phyloP scores from a whole-genome alignment of 2,888 invertebrate species.

The Erebia aethiops region DNA sequence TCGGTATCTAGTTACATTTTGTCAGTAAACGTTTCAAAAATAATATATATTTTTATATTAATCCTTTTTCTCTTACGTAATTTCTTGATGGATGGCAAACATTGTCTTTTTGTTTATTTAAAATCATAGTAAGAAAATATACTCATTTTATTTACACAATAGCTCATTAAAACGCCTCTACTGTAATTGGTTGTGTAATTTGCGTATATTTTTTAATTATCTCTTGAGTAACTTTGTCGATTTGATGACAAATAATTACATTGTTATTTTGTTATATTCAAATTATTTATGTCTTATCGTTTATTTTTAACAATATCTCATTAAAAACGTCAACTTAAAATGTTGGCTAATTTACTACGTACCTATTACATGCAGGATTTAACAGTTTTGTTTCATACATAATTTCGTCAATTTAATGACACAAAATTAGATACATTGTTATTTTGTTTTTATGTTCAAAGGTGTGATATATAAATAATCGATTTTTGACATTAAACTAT shows the following conservation, averaged over 20 bases:
- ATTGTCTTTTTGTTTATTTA: neutral
- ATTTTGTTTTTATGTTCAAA: neutral
- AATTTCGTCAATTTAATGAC: neutral
- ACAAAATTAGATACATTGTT: too few species aligned
- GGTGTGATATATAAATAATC: neutral
- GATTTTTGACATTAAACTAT: conserved; percentile 4
- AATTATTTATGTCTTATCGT: neutral
- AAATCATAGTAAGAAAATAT: neutral
- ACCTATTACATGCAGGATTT: too few species aligned
- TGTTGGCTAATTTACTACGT: too few species aligned
- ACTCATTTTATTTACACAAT: too few species aligned
- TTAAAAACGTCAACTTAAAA: neutral
- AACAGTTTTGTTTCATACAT: neutral
- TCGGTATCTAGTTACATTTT: neutral
- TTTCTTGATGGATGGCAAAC: too few species aligned
- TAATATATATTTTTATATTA: too few species aligned
- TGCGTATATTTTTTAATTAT: neutral
- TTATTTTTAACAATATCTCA: neutral
- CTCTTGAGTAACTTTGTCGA: neutral
- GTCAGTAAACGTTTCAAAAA: conserved; percentile 3
- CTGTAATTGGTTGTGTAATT: neutral
- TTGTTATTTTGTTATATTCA: too few species aligned
- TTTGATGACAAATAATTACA: neutral
- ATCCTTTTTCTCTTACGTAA: too few species aligned
- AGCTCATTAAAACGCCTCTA: neutral